Evolutionary conservation across 2,888 invertebrate species (phyloP).

Genomic region (Trilocha varians): DNA sequence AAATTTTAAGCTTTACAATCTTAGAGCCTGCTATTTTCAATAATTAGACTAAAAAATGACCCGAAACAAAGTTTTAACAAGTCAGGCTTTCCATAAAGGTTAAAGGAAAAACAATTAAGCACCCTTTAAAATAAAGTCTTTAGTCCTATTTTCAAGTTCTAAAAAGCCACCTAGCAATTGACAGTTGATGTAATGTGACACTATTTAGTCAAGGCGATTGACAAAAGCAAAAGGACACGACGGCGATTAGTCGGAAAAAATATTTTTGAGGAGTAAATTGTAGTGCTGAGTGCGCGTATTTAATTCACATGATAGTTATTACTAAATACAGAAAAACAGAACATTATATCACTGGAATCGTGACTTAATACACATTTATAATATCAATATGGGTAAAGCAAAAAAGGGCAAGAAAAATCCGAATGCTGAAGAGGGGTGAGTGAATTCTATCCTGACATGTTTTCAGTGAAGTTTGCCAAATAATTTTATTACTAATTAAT

Average conservation of each 20-base stretch:
- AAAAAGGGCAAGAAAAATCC: slow-evolving; percentile 87
- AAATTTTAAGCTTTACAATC: no score
- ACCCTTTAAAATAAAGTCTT: no score
- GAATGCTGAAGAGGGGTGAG: slow-evolving; percentile 83
- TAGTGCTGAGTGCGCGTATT: slow-evolving; percentile 33
- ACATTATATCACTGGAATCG: slow-evolving; percentile 51
- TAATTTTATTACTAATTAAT: slow-evolving; percentile 15
- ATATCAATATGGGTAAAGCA: slow-evolving; percentile 79
- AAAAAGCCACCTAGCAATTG: no score
- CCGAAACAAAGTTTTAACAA: no score
- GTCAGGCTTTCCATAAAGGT: no score
- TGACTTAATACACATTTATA: slow-evolving; percentile 49
- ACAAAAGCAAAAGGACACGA: slow-evolving; percentile 43
- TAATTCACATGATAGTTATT: slow-evolving; percentile 69
- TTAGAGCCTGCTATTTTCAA: no score
- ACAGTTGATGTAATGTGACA: no score
- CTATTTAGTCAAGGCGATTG: no score
- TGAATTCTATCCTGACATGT: slow-evolving; percentile 36
- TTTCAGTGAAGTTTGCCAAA: slow-evolving; percentile 22
- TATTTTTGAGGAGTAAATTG: slow-evolving; percentile 16
- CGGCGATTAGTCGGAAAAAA: slow-evolving; percentile 29
- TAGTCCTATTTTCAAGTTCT: no score
- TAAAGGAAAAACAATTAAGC: no score
- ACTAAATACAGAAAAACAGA: slow-evolving; percentile 46
- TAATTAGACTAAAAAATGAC: no score